These are phyloP conservation scores for Tupaia tana DNA, from an alignment of 2,113 vertebrate genomes.

Conservation along the genomic window DNA sequence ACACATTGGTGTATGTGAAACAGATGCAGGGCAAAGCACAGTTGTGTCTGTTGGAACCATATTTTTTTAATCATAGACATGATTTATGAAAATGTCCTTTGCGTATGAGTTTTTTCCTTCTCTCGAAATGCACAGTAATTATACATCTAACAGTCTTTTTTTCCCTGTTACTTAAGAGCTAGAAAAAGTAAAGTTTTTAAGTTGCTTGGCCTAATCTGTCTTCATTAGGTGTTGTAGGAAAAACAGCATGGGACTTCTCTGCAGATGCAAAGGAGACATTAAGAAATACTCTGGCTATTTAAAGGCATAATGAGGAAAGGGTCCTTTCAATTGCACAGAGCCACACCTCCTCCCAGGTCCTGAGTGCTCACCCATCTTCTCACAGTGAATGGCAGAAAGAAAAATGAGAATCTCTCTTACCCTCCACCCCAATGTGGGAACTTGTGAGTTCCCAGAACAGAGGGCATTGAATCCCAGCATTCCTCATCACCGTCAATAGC, in stretches of 20 bases:
- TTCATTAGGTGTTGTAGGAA: constrained; percentile 81
- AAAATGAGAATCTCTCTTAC: background rate
- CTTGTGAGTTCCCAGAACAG: background rate
- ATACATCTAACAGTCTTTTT: constrained; percentile 82
- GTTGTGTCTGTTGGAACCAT: constrained; percentile 85
- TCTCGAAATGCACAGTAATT: constrained; percentile 84
- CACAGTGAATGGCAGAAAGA: background rate
- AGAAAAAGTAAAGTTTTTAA: constrained; percentile 78
- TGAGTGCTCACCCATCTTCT: background rate
- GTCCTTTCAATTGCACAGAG: background rate
- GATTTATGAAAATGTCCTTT: constrained; percentile 89
- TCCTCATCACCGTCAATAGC: background rate
- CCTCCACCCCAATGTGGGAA: background rate
- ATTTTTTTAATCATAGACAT: constrained; percentile 87
- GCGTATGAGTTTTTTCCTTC: constrained; percentile 77
- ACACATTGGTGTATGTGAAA: constrained; percentile 89
- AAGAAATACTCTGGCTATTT: constrained; percentile 68
- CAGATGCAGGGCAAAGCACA: constrained; percentile 86
- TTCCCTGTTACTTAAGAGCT: constrained; percentile 74
- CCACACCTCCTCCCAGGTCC: background rate
- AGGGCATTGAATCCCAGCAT: background rate
- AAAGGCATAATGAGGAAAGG: background rate
- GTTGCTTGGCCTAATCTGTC: constrained; percentile 81
- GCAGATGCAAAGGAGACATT: constrained; percentile 74
- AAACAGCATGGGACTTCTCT: constrained; percentile 73